Percentiles rank a stretch among this genome's conserved stretches.
These are phyloP conservation scores for Noctuana brunneofusca DNA, from an alignment of 2,888 invertebrate genomes.

Conservation along the genomic window DNA sequence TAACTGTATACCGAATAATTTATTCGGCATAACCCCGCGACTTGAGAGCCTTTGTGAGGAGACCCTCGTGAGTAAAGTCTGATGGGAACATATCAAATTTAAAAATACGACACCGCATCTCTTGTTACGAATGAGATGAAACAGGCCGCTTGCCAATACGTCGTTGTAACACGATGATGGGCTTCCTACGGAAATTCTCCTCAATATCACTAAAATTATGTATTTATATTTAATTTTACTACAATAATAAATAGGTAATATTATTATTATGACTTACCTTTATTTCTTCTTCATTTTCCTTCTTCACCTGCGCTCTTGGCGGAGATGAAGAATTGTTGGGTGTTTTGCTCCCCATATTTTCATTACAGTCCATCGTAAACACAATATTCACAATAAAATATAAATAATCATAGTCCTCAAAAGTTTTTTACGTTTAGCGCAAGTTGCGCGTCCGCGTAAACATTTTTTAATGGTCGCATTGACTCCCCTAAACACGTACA, in stretches of 20 bases:
- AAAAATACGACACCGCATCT: slow-evolving; percentile 77
- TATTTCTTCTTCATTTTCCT: slow-evolving; percentile 90
- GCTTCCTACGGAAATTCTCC: slow-evolving; percentile 65
- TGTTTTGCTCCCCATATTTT: slow-evolving; percentile 79
- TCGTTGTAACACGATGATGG: slow-evolving; percentile 60
- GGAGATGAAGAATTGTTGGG: slow-evolving; percentile 65
- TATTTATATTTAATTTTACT: slow-evolving; percentile 48
- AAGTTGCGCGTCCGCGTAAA: slow-evolving; percentile 68
- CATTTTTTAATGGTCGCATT: slow-evolving; percentile 50
- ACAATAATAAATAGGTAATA: slow-evolving; percentile 31
- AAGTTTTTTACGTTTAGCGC: slow-evolving; percentile 50
- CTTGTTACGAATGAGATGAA: slow-evolving; percentile 70
- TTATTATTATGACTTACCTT: slow-evolving; percentile 84
- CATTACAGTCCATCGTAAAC: slow-evolving; percentile 42
- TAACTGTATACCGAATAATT: slow-evolving; percentile 76
- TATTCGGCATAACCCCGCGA: slow-evolving; percentile 69
- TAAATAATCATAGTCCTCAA: slow-evolving; percentile 44
- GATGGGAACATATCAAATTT: slow-evolving; percentile 69
- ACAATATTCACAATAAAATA: slow-evolving; percentile 35
- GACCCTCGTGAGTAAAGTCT: slow-evolving; percentile 39
- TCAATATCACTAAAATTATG: slow-evolving; percentile 55
- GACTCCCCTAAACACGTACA: slow-evolving; percentile 40
- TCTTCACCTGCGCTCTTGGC: slow-evolving; percentile 82
- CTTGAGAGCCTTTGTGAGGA: slow-evolving; percentile 54
- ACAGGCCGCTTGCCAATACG: slow-evolving; percentile 75